These are phyloP conservation scores for Lapara coniferarum DNA, from an alignment of 2,888 invertebrate genomes.

Conservation along the genomic window DNA sequence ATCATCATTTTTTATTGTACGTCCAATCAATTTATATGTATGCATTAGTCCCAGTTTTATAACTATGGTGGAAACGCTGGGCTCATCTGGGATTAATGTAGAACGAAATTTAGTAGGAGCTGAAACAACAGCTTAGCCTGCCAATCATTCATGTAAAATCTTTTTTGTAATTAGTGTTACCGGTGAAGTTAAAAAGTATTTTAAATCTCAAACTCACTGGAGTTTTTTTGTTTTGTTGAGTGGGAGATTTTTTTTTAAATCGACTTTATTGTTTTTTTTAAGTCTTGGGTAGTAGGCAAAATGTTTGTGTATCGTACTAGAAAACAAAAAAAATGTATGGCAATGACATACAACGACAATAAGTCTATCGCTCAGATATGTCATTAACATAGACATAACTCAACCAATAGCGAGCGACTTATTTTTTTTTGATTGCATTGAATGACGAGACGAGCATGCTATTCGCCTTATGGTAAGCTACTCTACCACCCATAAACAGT, in stretches of 20 bases:
- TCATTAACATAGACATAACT: too few relatives aligned
- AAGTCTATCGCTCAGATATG: too few relatives aligned
- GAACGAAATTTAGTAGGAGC: slow-evolving; percentile 3
- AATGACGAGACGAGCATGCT: too few relatives aligned
- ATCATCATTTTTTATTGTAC: background rate
- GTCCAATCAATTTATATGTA: background rate
- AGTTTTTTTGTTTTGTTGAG: too few relatives aligned
- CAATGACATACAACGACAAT: too few relatives aligned
- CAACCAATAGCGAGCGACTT: too few relatives aligned
- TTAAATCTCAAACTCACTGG: background rate
- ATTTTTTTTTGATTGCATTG: too few relatives aligned
- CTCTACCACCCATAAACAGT: too few relatives aligned
- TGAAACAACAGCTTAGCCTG: slow-evolving; percentile 7
- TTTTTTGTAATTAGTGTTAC: background rate
- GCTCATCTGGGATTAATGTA: slow-evolving; percentile 1
- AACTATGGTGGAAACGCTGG: background rate
- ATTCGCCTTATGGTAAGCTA: too few relatives aligned
- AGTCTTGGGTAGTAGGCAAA: too few relatives aligned
- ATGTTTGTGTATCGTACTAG: too few relatives aligned
- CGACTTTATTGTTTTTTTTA: background rate
- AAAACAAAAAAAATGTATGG: too few relatives aligned
- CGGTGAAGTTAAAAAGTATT: background rate
- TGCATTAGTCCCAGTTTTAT: background rate
- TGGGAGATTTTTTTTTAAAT: background rate
- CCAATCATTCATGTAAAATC: slow-evolving; percentile 10